Evolutionary conservation across 2,888 invertebrate genomes (phyloP).

Genomic region (Tachina grossa): DNA sequence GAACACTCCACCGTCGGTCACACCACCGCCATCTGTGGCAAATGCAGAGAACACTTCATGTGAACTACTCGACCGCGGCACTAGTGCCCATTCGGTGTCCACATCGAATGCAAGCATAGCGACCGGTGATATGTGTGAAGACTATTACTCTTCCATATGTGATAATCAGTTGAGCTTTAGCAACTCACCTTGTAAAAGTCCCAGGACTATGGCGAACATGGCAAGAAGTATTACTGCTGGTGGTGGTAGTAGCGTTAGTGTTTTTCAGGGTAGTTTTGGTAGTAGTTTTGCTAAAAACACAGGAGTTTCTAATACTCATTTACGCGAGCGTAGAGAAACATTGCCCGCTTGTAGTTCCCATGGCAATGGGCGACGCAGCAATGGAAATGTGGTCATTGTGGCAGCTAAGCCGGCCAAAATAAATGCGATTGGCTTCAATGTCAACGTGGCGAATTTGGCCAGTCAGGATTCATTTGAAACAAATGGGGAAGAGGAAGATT

Average conservation of each 20-base stretch:
- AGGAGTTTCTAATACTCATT: conserved; percentile 39
- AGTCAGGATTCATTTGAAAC: conserved; percentile 49
- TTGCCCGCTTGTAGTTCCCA: conserved; percentile 50
- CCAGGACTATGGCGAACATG: conserved; percentile 75
- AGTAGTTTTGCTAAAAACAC: conserved; percentile 48
- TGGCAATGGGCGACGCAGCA: conserved; percentile 36
- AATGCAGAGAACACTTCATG: conserved; percentile 40
- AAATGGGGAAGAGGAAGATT: conserved; percentile 32
- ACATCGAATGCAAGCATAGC: conserved; percentile 71
- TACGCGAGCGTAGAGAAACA: conserved; percentile 65
- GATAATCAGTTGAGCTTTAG: conserved; percentile 80
- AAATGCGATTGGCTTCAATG: conserved; percentile 78
- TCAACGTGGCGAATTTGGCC: conserved; percentile 61
- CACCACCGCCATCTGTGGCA: conserved; percentile 45
- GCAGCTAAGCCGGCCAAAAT: conserved; percentile 78
- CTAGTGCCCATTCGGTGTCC: conserved; percentile 60
- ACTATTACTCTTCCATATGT: conserved; percentile 79
- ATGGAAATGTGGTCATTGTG: conserved; percentile 73
- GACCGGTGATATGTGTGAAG: conserved; percentile 74
- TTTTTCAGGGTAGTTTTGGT: conserved; percentile 33
- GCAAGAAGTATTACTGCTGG: conserved; percentile 67
- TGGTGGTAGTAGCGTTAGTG: conserved; percentile 55
- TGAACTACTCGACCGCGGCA: conserved; percentile 52
- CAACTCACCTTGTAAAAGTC: conserved; percentile 79
- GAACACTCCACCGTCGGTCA: conserved; percentile 62